Percentiles rank a stretch among this genome's conserved stretches.
Evolutionary conservation across 2,888 invertebrate species (phyloP).

Genomic region (Drosophila prolongata): DNA sequence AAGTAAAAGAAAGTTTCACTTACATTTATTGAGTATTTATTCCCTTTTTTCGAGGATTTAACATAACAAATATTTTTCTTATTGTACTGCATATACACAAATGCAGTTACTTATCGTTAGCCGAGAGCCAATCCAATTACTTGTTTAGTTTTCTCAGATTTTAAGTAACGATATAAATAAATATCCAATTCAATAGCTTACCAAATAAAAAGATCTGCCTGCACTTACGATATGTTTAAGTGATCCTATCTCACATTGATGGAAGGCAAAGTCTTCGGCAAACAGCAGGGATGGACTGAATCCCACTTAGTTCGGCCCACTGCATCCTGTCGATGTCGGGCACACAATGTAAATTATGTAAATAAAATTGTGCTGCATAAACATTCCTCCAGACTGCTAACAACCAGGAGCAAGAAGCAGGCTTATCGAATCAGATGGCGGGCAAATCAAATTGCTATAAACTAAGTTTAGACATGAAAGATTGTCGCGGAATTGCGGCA

Average conservation of each 20-base stretch:
- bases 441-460: constrained; percentile 76
- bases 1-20: too few species aligned
- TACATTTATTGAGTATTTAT: too few species aligned
- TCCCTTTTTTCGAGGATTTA: too few species aligned
- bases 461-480: constrained; percentile 77
- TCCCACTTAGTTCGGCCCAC: constrained; percentile 15
- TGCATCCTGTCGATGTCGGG: constrained; percentile 43
- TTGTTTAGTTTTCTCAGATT: not conserved
- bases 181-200: not conserved
- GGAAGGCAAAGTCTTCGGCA: constrained; percentile 13
- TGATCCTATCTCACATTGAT: constrained; percentile 18
- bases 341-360: constrained; percentile 76
- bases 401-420: constrained; percentile 27
- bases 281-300: constrained; percentile 16
- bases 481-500: constrained; percentile 67
- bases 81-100: too few species aligned
- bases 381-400: constrained; percentile 56
- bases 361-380: constrained; percentile 79
- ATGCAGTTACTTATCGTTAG: too few species aligned
- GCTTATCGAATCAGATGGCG: constrained; percentile 77
- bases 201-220: not conserved
- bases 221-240: constrained; percentile 13
- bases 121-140: not conserved
- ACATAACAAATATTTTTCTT: too few species aligned
- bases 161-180: not conserved